Evolutionary conservation across 1,140 invertebrate species (phyloP).

Genomic region (Zaprionus tsacasi): DNA sequence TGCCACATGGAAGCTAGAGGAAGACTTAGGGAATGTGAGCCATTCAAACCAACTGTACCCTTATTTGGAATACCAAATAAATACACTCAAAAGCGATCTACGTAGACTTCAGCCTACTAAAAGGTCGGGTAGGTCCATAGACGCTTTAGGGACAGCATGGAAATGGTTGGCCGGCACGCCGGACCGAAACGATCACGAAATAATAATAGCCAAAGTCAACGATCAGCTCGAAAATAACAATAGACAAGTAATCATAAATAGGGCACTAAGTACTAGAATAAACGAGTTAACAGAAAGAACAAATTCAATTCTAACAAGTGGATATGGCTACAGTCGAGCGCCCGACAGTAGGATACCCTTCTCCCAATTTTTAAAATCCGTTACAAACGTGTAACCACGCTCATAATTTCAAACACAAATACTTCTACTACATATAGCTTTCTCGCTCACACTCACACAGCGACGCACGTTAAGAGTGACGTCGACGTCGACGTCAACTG

Average conservation of each 20-base stretch:
- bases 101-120: neutral
- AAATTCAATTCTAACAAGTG: conserved; percentile 12
- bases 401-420: too few relatives aligned
- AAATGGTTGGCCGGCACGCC: conserved; percentile 27
- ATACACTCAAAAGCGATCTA: neutral
- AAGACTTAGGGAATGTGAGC: neutral
- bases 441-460: too few relatives aligned
- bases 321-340: too few relatives aligned
- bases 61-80: neutral
- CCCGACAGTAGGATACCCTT: too few relatives aligned
- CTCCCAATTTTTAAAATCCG: too few relatives aligned
- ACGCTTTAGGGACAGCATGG: conserved; percentile 20
- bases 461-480: too few relatives aligned
- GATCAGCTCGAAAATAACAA: conserved; percentile 36
- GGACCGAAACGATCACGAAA: conserved; percentile 21
- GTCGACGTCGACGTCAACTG: too few relatives aligned
- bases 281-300: conserved; percentile 13
- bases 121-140: conserved; percentile 9
- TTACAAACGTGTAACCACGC: too few relatives aligned
- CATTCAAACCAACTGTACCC: neutral
- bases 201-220: conserved; percentile 20
- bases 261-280: conserved; percentile 15
- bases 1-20: neutral
- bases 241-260: conserved; percentile 37
- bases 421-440: too few relatives aligned